These are phyloP conservation scores for Alouatta palliata DNA, from an alignment of 2,113 vertebrate species.

Conservation along the genomic window DNA sequence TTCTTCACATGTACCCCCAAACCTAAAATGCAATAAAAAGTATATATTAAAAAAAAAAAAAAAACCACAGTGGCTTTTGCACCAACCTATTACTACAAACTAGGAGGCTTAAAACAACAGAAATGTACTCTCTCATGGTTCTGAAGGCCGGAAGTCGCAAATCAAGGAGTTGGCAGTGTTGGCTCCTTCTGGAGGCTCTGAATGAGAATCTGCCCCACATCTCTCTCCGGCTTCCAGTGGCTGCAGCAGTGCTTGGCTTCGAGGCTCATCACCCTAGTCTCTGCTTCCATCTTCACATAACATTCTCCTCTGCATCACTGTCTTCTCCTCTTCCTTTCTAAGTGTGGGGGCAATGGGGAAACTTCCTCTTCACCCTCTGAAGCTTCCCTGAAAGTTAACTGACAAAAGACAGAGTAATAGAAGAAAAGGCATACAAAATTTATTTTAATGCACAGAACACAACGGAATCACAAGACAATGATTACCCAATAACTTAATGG, in stretches of 20 bases:
- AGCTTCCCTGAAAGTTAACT: not conserved
- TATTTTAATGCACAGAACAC: not conserved
- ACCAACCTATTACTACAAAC: not conserved
- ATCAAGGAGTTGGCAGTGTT: accelerated
- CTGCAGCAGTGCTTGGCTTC: not conserved
- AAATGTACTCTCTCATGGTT: not conserved
- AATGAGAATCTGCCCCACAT: not conserved
- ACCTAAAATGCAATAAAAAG: no score
- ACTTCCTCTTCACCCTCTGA: not conserved
- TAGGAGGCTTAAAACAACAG: no score
- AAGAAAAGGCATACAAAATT: not conserved
- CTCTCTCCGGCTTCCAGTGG: not conserved
- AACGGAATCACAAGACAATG: not conserved
- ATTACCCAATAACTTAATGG: not conserved
- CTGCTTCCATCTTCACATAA: no score
- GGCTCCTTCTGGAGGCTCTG: not conserved
- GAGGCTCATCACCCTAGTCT: accelerated
- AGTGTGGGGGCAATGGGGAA: not conserved
- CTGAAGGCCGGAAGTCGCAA: not conserved
- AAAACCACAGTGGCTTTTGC: no score
- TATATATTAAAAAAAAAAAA: no score
- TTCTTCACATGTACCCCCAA: no score
- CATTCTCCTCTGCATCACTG: not conserved
- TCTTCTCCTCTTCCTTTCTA: not conserved
- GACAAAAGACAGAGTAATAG: not conserved